Evolutionary conservation across 1,140 invertebrate genomes (phyloP), one percentile per base, ranked within the genome.

Genomic region (Micrasema longulum): DNA sequence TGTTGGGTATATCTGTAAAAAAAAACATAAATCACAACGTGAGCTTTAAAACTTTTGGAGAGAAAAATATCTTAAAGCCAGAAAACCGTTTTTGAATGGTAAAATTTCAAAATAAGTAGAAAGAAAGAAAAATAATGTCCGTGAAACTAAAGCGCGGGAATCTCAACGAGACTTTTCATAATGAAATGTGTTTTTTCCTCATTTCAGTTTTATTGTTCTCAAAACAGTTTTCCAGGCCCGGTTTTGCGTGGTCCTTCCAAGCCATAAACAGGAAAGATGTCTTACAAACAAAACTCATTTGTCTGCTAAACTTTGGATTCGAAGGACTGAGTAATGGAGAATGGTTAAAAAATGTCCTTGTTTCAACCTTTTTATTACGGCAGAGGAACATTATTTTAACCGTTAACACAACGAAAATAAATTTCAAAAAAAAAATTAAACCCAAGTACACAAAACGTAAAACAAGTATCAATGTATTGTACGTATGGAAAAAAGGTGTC

Each of bases 211-310:
- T 68, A 73, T 68, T 69, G 57, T 69, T 71, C 36, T 35, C 22
- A 16, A 38, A 70, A 70, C 31, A 50, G 57, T 45, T 60, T 22
- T 16, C 47, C 2, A 36, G 43, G 41, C 31, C 20, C 60, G 18
- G n/a, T 63, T 52, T 11, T 12, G 18, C 16, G 41, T 23, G 53
- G 23, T 23, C 20, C 38, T 11, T 18, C 7, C n/a, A 22, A 18
- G 18, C 57, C 18, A 36, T 64, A 47, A 31, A 10, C 26, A 65
- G 53, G 64, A 55, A 31, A 67, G 38, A 72, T 69, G 48, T 69
- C 60, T 41, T 65, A 18, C 57, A 73, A 73, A 73, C 71, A 73
- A 73, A 73, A 66, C 71, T 73, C 71, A 73, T 73, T 73, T 69
- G 71, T 69, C 71, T 64, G 7, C 45, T 6, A 7, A 64, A 66